Conservation (phyloP, 2,113 vertebrate species). For the Antigone vipio region DNA sequence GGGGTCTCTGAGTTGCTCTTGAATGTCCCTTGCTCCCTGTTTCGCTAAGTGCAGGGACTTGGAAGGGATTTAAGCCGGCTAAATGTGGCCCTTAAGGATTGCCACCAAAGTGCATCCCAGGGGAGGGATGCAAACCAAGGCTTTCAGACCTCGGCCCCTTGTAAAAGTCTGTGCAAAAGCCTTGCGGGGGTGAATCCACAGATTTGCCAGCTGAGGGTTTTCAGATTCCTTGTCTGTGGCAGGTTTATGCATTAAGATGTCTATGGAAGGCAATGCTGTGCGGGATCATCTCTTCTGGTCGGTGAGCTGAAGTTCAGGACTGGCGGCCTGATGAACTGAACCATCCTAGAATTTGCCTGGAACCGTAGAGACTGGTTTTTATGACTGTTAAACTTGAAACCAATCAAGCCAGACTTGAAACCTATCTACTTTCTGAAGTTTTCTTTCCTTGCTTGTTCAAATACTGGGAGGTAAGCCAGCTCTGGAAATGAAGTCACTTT, state of each 20-base stretch:
- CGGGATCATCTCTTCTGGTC: neutral
- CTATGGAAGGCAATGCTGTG: neutral
- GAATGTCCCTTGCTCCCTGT: neutral
- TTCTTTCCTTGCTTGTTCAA: slow-evolving; percentile 28
- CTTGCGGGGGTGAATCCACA: rapidly evolving
- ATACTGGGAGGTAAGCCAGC: slow-evolving; percentile 51
- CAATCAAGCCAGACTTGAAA: neutral
- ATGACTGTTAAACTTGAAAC: neutral
- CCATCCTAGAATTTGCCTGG: neutral
- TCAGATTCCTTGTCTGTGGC: neutral
- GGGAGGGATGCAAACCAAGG: neutral
- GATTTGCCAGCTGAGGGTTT: neutral
- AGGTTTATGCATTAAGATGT: neutral
- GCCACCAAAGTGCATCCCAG: neutral
- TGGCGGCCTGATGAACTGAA: neutral
- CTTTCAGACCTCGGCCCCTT: neutral
- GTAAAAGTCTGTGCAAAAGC: neutral
- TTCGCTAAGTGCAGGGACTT: neutral
- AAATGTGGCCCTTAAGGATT: rapidly evolving
- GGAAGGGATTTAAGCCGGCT: neutral
- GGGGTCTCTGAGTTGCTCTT: neutral
- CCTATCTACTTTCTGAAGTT: neutral
- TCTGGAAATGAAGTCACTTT: slow-evolving; percentile 61
- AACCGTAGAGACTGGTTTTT: neutral
- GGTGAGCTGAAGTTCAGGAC: neutral